Evolutionary conservation across 2,888 invertebrate genomes (phyloP).

Genomic region (Chorisops tibialis): DNA sequence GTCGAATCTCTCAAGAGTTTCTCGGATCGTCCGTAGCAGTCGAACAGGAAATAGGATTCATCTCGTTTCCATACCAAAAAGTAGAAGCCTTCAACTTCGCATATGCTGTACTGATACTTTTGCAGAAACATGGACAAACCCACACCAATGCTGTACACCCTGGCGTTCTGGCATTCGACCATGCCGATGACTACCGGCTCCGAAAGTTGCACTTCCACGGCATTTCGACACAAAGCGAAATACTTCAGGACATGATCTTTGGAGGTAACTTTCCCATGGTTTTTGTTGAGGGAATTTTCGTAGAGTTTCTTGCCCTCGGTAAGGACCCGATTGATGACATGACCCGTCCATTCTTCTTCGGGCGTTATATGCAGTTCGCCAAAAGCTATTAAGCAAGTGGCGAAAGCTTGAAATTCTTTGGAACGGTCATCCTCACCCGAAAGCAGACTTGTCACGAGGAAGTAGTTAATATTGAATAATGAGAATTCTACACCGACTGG

Average conservation of each 20-base stretch:
- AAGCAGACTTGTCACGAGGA: background rate
- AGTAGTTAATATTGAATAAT: background rate
- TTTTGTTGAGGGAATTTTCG: conserved; percentile 35
- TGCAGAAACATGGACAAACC: conserved; percentile 38
- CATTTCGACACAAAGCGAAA: conserved; percentile 42
- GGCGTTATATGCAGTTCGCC: conserved; percentile 43
- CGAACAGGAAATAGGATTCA: conserved; percentile 44
- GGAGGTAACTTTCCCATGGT: conserved; percentile 33
- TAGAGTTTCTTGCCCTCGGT: conserved; percentile 42
- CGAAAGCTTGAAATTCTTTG: conserved; percentile 37
- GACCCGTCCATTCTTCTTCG: conserved; percentile 42
- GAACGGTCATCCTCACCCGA: too few species aligned
- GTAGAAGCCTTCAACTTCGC: conserved; percentile 41
- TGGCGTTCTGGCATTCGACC: background rate
- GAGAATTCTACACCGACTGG: conserved; percentile 3
- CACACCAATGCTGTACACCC: background rate
- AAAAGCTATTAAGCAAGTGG: conserved; percentile 43
- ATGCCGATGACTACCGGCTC: conserved; percentile 35
- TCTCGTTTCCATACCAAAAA: conserved; percentile 44
- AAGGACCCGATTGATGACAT: conserved; percentile 41
- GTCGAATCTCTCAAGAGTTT: conserved; percentile 38
- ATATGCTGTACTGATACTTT: conserved; percentile 38
- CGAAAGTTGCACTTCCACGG: conserved; percentile 42
- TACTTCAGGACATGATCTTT: conserved; percentile 40
- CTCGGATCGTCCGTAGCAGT: conserved; percentile 42